Percentiles rank a stretch among this genome's conserved stretches.
These are phyloP conservation scores for Tricholauxania praeusta DNA, from an alignment of 2,888 invertebrate species.

Conservation along the genomic window DNA sequence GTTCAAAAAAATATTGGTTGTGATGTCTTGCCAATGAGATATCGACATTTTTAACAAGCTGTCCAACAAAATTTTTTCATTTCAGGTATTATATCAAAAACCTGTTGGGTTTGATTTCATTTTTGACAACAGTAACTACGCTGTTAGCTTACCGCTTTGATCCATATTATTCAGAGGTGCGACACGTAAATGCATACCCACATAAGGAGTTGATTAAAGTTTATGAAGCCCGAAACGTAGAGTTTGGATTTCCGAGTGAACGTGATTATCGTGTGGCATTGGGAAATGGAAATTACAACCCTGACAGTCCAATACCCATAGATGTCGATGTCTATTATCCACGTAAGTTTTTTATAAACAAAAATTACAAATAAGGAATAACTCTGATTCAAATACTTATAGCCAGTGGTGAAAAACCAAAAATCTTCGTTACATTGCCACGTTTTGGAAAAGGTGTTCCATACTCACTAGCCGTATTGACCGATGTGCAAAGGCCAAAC, in stretches of 20 bases:
- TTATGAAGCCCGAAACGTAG: constrained; percentile 75
- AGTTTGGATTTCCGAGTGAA: constrained; percentile 74
- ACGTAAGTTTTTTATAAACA: constrained; percentile 45
- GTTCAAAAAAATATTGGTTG: too few species aligned
- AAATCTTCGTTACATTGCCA: constrained; percentile 59
- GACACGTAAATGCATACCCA: background rate
- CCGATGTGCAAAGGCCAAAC: constrained; percentile 54
- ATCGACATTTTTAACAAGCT: too few species aligned
- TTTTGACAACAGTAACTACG: too few species aligned
- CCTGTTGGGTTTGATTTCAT: too few species aligned
- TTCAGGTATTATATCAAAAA: too few species aligned
- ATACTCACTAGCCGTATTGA: constrained; percentile 58
- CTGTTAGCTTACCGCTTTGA: too few species aligned
- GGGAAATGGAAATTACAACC: constrained; percentile 70
- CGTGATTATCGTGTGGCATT: constrained; percentile 68
- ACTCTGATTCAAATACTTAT: background rate
- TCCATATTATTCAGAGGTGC: too few species aligned
- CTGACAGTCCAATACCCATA: constrained; percentile 74
- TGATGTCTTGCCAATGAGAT: too few species aligned
- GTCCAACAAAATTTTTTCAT: too few species aligned
- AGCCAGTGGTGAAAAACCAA: constrained; percentile 22
- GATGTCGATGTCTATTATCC: constrained; percentile 62
- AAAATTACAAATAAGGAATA: too few species aligned
- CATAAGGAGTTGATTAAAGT: constrained; percentile 62
- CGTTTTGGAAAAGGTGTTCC: constrained; percentile 59